Percentiles rank a stretch among this genome's conserved stretches.
Conservation (phyloP, 2,888 invertebrate species). For the Lepeophtheirus nordmannii region DNA sequence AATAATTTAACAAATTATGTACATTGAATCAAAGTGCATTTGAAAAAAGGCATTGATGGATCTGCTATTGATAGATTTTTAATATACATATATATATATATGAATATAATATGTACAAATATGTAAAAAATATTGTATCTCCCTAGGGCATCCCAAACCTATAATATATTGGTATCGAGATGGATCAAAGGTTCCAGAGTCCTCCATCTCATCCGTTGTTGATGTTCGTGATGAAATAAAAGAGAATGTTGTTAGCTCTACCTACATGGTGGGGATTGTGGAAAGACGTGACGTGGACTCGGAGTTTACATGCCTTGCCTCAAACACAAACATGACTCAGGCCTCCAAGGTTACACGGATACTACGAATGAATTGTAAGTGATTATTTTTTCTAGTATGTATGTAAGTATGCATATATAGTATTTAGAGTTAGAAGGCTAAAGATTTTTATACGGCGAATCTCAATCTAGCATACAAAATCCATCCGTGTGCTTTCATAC, state of each 20-base stretch:
- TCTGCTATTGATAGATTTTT: no score
- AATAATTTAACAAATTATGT: no score
- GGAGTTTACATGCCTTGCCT: constrained; percentile 69
- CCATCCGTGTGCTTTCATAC: no score
- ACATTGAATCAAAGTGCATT: no score
- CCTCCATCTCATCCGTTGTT: not conserved
- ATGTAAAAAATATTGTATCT: constrained; percentile 32
- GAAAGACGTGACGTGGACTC: constrained; percentile 59
- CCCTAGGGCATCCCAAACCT: constrained; percentile 10
- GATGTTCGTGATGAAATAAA: not conserved
- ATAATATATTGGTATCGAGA: not conserved
- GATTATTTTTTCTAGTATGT: constrained; percentile 21
- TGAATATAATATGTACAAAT: no score
- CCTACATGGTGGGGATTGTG: constrained; percentile 10
- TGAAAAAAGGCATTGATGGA: no score
- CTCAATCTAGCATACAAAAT: no score
- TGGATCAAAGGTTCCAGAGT: not conserved
- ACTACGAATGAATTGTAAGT: constrained; percentile 65
- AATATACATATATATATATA: no score
- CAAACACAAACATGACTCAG: constrained; percentile 55
- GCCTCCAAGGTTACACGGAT: constrained; percentile 58
- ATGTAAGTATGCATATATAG: not conserved
- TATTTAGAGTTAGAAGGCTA: no score
- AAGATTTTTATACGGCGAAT: no score
- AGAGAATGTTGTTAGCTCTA: constrained; percentile 7